A percentile compares a stretch with the other conserved stretches of the same genome.
phyloP scores from a whole-genome alignment of 2,113 vertebrate species.

The Clupea harengus region DNA sequence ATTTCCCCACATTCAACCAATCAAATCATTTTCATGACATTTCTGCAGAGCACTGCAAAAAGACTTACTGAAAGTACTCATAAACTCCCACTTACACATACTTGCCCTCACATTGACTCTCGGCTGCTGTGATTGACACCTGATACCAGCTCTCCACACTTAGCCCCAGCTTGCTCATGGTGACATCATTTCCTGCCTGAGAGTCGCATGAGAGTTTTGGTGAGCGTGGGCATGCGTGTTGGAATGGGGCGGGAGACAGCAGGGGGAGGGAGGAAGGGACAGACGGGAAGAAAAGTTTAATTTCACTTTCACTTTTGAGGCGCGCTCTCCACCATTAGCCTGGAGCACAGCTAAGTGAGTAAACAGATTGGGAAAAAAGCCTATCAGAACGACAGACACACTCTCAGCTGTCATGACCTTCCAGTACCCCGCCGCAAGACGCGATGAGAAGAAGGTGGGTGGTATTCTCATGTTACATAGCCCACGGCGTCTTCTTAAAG shows the following conservation, averaged over 20 bases:
- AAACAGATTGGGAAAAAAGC: neutral
- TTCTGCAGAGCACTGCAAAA: neutral
- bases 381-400: too few species aligned
- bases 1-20: too few species aligned
- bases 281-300: constrained; percentile 5
- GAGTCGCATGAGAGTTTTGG: neutral
- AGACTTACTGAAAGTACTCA: neutral
- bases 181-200: constrained; percentile 33
- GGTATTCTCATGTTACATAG: constrained; percentile 10
- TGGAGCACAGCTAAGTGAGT: neutral
- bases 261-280: neutral
- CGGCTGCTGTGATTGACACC: neutral
- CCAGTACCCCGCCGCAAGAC: constrained; percentile 60
- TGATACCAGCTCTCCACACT: neutral
- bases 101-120: neutral
- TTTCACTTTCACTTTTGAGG: constrained; percentile 65
- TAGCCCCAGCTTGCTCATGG: neutral
- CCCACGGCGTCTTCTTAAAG: constrained; percentile 20
- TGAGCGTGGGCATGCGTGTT: neutral
- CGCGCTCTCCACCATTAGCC: neutral
- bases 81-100: neutral
- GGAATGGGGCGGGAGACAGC: neutral
- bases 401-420: constrained; percentile 55
- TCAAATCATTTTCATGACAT: neutral
- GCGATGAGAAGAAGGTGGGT: constrained; percentile 68